These are phyloP conservation scores for Rotaria socialis DNA, from an alignment of 2,888 invertebrate species.

Conservation along the genomic window DNA sequence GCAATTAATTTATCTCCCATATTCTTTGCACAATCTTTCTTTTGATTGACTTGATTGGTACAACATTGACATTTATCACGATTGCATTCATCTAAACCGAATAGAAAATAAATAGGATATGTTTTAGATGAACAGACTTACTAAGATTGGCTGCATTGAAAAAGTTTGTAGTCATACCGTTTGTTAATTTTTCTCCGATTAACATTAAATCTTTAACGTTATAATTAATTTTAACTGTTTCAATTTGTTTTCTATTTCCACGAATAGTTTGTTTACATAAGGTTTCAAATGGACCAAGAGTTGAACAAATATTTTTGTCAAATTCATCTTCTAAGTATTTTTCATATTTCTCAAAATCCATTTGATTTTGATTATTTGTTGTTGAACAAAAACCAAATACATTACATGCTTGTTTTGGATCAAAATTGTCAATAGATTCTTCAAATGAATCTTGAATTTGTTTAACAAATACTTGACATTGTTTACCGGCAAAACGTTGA, in stretches of 20 bases:
- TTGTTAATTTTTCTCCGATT: neutral
- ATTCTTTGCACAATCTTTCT: neutral
- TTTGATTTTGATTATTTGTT: neutral
- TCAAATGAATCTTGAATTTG: neutral
- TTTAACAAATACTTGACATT: constrained; percentile 25
- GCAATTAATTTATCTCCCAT: neutral
- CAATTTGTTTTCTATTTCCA: neutral
- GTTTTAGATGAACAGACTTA: neutral
- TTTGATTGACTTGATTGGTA: neutral
- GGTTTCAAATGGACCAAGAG: neutral
- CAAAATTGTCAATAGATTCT: neutral
- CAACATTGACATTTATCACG: constrained; percentile 24
- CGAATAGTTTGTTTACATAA: neutral
- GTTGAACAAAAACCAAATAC: neutral
- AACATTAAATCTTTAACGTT: constrained; percentile 30
- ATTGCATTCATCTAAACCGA: constrained; percentile 13
- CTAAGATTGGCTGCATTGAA: neutral
- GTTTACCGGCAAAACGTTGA: neutral
- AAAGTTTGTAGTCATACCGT: neutral
- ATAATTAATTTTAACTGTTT: constrained; percentile 20
- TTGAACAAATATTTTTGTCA: constrained; percentile 21
- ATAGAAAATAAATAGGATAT: too few species aligned
- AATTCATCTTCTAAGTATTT: neutral
- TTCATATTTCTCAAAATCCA: neutral
- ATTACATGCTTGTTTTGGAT: constrained; percentile 15